Percentiles rank a stretch among this genome's conserved stretches.
These are phyloP conservation scores for Geodia barretti DNA, from an alignment of 37 sponge, comb jelly and placozoan species.

Conservation along the genomic window DNA sequence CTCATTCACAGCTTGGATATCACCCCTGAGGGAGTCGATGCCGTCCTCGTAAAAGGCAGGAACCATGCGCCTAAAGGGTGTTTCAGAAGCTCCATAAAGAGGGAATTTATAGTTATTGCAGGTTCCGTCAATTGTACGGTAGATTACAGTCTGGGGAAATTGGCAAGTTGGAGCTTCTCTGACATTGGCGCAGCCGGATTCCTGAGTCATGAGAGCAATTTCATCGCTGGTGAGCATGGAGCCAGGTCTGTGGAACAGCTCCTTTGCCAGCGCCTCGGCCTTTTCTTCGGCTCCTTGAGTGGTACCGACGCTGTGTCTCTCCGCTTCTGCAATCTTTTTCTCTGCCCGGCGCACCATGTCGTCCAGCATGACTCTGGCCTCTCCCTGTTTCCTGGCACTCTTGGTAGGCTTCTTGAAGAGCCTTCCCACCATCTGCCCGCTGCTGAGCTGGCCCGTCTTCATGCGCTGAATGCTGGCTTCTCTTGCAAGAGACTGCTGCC, in stretches of 20 bases:
- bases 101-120: slow-evolving; percentile 86
- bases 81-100: slow-evolving; percentile 62
- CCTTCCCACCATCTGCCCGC: slow-evolving; percentile 9
- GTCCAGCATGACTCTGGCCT: slow-evolving; percentile 25
- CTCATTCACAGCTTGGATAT: slow-evolving; percentile 5
- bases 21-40: slow-evolving; percentile 37
- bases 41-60: slow-evolving; percentile 82
- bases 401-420: slow-evolving; percentile 52
- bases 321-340: slow-evolving; percentile 34
- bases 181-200: slow-evolving; percentile 18
- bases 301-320: not conserved
- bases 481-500: not conserved
- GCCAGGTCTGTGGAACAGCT: slow-evolving; percentile 56
- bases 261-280: slow-evolving; percentile 54
- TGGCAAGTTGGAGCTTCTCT: not conserved
- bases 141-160: not conserved
- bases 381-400: slow-evolving; percentile 29
- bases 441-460: slow-evolving; percentile 15
- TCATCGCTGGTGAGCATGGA: slow-evolving; percentile 51
- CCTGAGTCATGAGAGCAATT: slow-evolving; percentile 21
- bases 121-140: slow-evolving; percentile 72
- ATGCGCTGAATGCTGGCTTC: not conserved
- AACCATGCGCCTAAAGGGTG: slow-evolving; percentile 52
- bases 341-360: slow-evolving; percentile 57
- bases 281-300: slow-evolving; percentile 13